Evolutionary conservation across 1,140 invertebrate genomes (phyloP).

Genomic region (Olivierus martensii): DNA sequence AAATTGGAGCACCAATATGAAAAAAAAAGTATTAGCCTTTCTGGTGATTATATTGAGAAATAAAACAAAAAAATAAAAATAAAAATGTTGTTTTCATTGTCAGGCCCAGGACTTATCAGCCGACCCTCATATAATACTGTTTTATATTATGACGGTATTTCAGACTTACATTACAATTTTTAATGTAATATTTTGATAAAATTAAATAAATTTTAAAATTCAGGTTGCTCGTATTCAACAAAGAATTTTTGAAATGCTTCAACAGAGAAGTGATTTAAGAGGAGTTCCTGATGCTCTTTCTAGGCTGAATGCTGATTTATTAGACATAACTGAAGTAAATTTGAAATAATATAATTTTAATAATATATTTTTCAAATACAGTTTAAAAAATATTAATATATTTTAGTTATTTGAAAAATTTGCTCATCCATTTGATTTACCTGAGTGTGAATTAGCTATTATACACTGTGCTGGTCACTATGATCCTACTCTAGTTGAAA

Average conservation of each 20-base stretch:
- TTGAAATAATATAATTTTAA: slow-evolving; percentile 20
- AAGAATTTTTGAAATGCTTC: slow-evolving; percentile 47
- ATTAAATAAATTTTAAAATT: slow-evolving; percentile 16
- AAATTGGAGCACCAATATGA: too few species aligned
- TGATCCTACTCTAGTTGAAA: slow-evolving; percentile 37
- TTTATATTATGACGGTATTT: too few species aligned
- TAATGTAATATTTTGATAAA: too few species aligned
- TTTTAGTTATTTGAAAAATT: slow-evolving; percentile 48
- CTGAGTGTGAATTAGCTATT: slow-evolving; percentile 40
- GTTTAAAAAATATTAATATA: slow-evolving; percentile 33
- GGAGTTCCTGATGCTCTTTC: slow-evolving; percentile 28
- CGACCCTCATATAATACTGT: too few species aligned
- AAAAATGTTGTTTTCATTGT: too few species aligned
- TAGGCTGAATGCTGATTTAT: slow-evolving; percentile 38
- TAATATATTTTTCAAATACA: neutral
- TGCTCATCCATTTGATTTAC: slow-evolving; percentile 37
- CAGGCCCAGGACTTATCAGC: too few species aligned
- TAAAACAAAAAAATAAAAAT: too few species aligned
- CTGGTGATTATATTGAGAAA: too few species aligned
- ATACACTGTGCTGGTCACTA: slow-evolving; percentile 38
- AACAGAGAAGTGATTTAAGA: slow-evolving; percentile 35
- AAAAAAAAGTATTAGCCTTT: too few species aligned
- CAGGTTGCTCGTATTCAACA: slow-evolving; percentile 58
- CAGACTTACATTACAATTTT: too few species aligned
- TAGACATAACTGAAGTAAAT: slow-evolving; percentile 35